Evolutionary conservation across 2,113 vertebrate species (phyloP), one percentile per base, ranked within the genome.

Genomic region (Tyto alba): DNA sequence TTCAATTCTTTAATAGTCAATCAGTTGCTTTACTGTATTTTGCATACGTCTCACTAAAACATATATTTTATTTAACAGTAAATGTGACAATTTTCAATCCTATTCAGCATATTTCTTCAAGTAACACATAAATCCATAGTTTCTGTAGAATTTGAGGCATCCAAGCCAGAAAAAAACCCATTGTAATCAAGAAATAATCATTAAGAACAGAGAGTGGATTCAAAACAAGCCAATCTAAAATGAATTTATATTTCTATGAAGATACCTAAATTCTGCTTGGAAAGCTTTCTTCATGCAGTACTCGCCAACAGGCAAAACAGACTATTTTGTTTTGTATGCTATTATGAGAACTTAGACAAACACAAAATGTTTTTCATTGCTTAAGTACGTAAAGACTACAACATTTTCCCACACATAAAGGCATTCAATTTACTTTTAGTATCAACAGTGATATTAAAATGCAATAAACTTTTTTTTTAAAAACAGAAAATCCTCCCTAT

Each of bases 271-370:
- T 94, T 97, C 89, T 96, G 87, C 69, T 83, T 92, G 60, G 77
- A 94, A 94, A 93, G 69, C 59, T 95, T 96, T 92, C 88, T 96
- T 98, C 93, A 96, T 87, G 82, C 78, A 90, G 50, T 69, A 93
- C 56, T 89, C 59, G 56, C 30, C 76, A 97, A 96, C 78, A 96
- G 93, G 50, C 53, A 95, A 97, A 97, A 90, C 62, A 95, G 76
- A 97, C 64, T 97, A 63, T 96, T 97, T 97, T 91, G 59, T 76
- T 94, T 91, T 94, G 73, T 56, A 94, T 0, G 6, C 23, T 56
- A 14, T 84, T 89, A 88, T 9, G 21, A 97, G 85, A 95, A 90
- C 52, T 94, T 95, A 94, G 78, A 96, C 55, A 97, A 88, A 96
- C 48, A 79, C 23, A 60, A 68, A 79, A 74, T 74, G 88, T 90